Conservation (phyloP, 2,113 vertebrate species). For the Semnornis frantzii region DNA sequence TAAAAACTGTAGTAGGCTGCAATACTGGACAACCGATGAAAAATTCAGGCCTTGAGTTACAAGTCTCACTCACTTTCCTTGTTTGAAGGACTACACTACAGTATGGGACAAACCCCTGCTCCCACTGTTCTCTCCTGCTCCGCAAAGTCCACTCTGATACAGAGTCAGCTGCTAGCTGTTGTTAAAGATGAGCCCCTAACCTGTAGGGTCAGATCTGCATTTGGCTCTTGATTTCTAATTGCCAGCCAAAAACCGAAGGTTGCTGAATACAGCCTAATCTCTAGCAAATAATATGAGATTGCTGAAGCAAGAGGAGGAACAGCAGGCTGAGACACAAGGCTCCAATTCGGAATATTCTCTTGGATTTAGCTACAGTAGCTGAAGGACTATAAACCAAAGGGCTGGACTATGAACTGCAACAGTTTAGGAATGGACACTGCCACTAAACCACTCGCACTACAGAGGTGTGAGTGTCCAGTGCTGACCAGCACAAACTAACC, state of each 20-base stretch:
- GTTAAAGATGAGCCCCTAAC: background rate
- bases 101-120: background rate
- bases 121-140: background rate
- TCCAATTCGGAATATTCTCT: background rate
- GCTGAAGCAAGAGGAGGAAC: background rate
- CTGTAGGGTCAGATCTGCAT: background rate
- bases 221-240: background rate
- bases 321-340: background rate
- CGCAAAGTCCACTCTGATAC: background rate
- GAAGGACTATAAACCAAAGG: background rate
- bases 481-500: background rate
- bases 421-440: fast-evolving
- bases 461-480: background rate
- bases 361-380: background rate
- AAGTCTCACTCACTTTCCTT: background rate
- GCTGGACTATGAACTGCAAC: background rate
- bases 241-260: background rate
- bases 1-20: background rate
- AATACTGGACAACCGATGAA: background rate
- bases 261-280: background rate
- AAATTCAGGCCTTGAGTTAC: background rate
- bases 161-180: background rate
- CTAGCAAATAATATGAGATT: background rate
- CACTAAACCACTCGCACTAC: background rate
- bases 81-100: background rate